A percentile compares a stretch with the other conserved stretches of the same genome.
phyloP scores from a whole-genome alignment of 1,140 invertebrate genomes.

The Vanessa tameamea region DNA sequence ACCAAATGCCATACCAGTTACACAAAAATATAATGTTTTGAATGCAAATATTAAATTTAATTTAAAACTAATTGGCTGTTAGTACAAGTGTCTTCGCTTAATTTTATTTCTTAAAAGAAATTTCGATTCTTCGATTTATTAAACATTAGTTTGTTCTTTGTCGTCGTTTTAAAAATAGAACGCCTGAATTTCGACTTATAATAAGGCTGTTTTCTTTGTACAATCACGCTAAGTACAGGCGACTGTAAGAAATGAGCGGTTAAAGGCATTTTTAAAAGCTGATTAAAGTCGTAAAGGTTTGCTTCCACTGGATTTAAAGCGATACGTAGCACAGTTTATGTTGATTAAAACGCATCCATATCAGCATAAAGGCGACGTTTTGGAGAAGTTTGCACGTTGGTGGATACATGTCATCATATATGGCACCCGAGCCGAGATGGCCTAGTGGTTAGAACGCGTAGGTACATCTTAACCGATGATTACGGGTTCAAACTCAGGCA shows the following conservation, averaged over 20 bases:
- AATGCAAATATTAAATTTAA: neutral
- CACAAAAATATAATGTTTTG: neutral
- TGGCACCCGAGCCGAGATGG: too few species aligned
- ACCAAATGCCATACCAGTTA: neutral
- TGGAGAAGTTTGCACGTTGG: too few species aligned
- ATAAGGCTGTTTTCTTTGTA: slow-evolving; percentile 45
- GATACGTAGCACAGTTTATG: neutral
- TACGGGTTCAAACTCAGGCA: too few species aligned
- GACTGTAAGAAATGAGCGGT: slow-evolving; percentile 24
- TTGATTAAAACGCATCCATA: neutral
- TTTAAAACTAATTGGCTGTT: slow-evolving; percentile 2
- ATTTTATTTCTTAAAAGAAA: neutral
- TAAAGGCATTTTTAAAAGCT: slow-evolving; percentile 29
- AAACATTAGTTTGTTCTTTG: slow-evolving; percentile 18
- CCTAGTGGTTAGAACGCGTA: too few species aligned
- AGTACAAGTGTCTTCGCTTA: slow-evolving; percentile 1
- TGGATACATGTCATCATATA: too few species aligned
- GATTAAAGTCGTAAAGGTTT: slow-evolving; percentile 11
- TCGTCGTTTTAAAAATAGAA: slow-evolving; percentile 15
- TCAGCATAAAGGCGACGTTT: too few species aligned
- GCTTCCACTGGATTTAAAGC: neutral
- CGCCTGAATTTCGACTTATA: slow-evolving; percentile 29
- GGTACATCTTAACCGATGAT: too few species aligned
- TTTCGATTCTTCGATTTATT: neutral
- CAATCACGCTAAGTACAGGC: slow-evolving; percentile 35